Percentiles rank a stretch among this genome's conserved stretches.
These are phyloP conservation scores for Dendrolimus kikuchii DNA, from an alignment of 1,140 invertebrate genomes.

Conservation along the genomic window DNA sequence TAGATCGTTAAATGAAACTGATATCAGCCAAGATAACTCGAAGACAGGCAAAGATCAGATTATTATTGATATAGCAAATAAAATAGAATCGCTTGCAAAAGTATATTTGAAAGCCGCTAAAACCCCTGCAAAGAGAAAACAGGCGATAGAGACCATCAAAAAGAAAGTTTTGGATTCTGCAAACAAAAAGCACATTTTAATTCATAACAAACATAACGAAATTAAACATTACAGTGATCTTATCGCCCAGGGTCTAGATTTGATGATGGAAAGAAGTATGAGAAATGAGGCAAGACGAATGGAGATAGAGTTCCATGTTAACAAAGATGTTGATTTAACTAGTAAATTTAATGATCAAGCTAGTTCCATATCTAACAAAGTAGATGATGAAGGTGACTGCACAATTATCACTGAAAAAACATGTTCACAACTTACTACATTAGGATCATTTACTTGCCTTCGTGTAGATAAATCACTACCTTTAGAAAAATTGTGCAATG, in stretches of 20 bases:
- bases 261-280: constrained; percentile 11
- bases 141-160: constrained; percentile 16
- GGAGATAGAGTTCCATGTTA: background rate
- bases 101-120: constrained; percentile 11
- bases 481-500: constrained; percentile 43
- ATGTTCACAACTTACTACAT: constrained; percentile 31
- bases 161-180: constrained; percentile 14
- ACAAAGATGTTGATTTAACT: background rate
- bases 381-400: constrained; percentile 7
- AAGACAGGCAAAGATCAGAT: constrained; percentile 1
- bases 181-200: constrained; percentile 11
- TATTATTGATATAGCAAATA: constrained; percentile 11
- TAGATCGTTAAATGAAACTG: background rate
- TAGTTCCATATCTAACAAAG: too few species aligned
- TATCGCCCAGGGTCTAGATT: constrained; percentile 14
- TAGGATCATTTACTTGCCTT: constrained; percentile 32
- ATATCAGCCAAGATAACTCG: background rate
- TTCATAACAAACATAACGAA: constrained; percentile 14
- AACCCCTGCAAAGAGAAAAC: constrained; percentile 10
- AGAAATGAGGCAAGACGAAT: constrained; percentile 5
- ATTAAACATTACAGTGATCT: constrained; percentile 14
- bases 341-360: too few species aligned
- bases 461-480: constrained; percentile 22
- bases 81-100: constrained; percentile 18
- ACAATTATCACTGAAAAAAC: constrained; percentile 13